Base-by-base conservation (phyloP, 2,113 vertebrate species). In the Campylorhamphus procurvoides region DNA sequence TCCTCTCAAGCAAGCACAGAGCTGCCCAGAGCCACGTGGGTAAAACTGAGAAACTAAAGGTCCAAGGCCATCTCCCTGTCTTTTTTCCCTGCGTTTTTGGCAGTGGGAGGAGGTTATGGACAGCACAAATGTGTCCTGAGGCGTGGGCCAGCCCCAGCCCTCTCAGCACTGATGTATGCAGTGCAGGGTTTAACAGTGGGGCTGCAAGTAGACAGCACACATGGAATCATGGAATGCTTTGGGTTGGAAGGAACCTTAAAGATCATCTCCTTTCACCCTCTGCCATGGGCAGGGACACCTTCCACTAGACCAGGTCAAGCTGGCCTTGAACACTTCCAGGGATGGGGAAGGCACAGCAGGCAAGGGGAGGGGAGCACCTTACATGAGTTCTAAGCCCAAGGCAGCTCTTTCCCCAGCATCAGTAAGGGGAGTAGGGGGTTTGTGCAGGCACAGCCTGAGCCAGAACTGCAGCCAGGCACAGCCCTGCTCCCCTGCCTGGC, bases 141-240 rank as follows among this genome's bases (percentile, higher is more conserved):
- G 50, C 0, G 4, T 3, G 25, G 12, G n/a, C 9, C 82, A 73
- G 59, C 17, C 74, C 58, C 40, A 24, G 55, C 29, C 39, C 25
- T 35, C 58, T 25, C 39, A 2, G 18, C 1, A 0, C 33, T 56
- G 56, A 58, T 46, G 2, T 31, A 1, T 46, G 2, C 27, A 1
- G 37, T 8, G 35, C 42, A 10, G n/a, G 81, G 59, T 47, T 47
- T 59, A 23, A 10, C 40, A 31, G 2, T 5, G 7, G 55, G 47
- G 59, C 58, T 42, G 35, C 50, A 47, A 66, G 56, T 2, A 7
- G 22, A 59, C 59, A 39, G 64, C 47, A n/a, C 3, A 4, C 29
- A 1, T 7, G 24, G 60, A 63, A 20, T 20, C 40, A 42, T 15
- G 39, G 62, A 44, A 31, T 25, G 31, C 22, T 17, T 46, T 67